A percentile compares a stretch with the other conserved stretches of the same genome.
Evolutionary conservation across 2,888 invertebrate genomes (phyloP).

Genomic region (Poecilobothrus nobilitatus): DNA sequence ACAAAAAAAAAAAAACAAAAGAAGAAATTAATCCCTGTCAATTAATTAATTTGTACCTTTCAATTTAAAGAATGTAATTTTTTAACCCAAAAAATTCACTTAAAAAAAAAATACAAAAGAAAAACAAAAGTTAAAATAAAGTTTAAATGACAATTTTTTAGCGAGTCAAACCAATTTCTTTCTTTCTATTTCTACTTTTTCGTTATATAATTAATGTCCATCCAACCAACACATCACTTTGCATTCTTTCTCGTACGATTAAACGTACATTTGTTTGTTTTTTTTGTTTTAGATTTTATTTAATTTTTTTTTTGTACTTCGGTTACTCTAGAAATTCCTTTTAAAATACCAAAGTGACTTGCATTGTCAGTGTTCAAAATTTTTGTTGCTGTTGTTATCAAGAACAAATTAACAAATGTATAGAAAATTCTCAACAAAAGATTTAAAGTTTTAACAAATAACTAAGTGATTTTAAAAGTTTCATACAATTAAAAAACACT

Average conservation of each 20-base stretch:
- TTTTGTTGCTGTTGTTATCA: no score
- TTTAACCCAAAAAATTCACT: not conserved
- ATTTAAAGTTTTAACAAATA: no score
- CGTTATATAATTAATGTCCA: not conserved
- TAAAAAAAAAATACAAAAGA: not conserved
- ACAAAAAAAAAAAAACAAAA: no score
- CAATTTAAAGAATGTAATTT: not conserved
- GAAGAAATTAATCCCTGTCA: not conserved
- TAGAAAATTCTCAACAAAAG: no score
- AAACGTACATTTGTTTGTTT: not conserved
- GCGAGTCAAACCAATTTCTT: not conserved
- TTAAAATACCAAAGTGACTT: not conserved
- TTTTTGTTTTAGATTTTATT: not conserved
- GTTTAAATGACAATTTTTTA: no score
- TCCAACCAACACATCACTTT: not conserved
- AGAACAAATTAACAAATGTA: no score
- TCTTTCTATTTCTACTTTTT: not conserved
- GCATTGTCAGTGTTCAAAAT: no score
- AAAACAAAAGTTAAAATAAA: no score
- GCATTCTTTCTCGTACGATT: not conserved
- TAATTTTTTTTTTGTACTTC: not conserved
- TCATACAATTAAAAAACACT: no score
- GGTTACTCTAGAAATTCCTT: not conserved
- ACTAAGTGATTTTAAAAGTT: no score
- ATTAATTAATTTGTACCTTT: slow-evolving; percentile 1